Percentiles rank a stretch among this genome's conserved stretches.
phyloP scores from a whole-genome alignment of 2,797 vertebrate species.

The Onychomys torridus region DNA sequence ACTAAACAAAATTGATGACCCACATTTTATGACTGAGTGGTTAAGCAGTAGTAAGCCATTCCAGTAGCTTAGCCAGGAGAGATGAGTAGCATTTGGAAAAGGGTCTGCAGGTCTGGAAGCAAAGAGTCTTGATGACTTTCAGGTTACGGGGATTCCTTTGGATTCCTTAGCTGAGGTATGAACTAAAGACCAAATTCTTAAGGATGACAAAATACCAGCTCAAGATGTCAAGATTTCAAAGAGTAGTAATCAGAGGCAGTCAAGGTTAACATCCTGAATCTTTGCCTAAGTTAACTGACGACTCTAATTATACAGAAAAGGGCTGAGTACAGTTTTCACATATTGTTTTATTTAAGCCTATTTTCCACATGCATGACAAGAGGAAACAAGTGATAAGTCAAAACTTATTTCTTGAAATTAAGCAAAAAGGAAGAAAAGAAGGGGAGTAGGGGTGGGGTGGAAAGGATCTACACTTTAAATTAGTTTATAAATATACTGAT shows the following conservation, averaged over 20 bases:
- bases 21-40: background rate
- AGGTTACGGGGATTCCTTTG: conserved; percentile 4
- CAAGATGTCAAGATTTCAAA: conserved; percentile 35
- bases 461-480: background rate
- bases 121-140: background rate
- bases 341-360: conserved; percentile 41
- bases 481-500: background rate
- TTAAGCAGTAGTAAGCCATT: conserved; percentile 20
- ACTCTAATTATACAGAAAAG: conserved; percentile 71
- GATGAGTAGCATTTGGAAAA: background rate
- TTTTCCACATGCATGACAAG: conserved; percentile 22
- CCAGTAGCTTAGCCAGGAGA: background rate
- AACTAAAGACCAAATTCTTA: conserved; percentile 47
- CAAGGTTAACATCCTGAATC: conserved; percentile 56
- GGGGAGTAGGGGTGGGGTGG: background rate
- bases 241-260: conserved; percentile 66
- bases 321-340: conserved; percentile 57
- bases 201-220: conserved; percentile 40
- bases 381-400: conserved; percentile 49
- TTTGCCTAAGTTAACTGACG: conserved; percentile 62
- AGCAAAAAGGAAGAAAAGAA: background rate
- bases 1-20: conserved; percentile 50
- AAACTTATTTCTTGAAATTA: conserved; percentile 36
- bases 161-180: background rate
- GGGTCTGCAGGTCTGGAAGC: background rate